Conservation (phyloP, 2,797 vertebrate species). For the Trichosurus vulpecula region DNA sequence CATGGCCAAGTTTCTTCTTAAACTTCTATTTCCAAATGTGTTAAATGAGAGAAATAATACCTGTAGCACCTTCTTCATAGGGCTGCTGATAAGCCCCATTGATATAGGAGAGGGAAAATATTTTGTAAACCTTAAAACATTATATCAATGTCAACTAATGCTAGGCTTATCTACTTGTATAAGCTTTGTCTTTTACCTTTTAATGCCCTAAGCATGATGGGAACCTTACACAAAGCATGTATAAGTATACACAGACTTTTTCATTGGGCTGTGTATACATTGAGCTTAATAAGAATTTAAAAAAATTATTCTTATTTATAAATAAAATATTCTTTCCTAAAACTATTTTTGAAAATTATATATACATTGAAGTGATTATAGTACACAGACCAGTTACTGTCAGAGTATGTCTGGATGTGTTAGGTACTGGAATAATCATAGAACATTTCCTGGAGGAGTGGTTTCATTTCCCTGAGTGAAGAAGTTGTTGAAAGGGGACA, state of each 20-base stretch:
- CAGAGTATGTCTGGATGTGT: not conserved
- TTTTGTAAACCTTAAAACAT: not conserved
- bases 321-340: not conserved
- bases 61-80: not conserved
- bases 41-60: not conserved
- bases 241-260: not conserved
- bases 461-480: not conserved
- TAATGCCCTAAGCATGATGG: not conserved
- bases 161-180: not conserved
- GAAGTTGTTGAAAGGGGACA: not conserved
- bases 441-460: too few relatives aligned
- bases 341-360: not conserved
- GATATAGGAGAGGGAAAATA: not conserved
- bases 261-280: too few relatives aligned
- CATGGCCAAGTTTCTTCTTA: not conserved
- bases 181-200: not conserved
- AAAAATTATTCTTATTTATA: not conserved
- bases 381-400: not conserved
- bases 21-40: not conserved
- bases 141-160: not conserved
- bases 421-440: not conserved
- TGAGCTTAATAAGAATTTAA: not conserved
- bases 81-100: not conserved
- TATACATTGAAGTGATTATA: not conserved
- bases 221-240: not conserved